Percentiles rank a stretch among this genome's conserved stretches.
Evolutionary conservation across 2,113 vertebrate species (phyloP).

Genomic region (Cavia aperea): DNA sequence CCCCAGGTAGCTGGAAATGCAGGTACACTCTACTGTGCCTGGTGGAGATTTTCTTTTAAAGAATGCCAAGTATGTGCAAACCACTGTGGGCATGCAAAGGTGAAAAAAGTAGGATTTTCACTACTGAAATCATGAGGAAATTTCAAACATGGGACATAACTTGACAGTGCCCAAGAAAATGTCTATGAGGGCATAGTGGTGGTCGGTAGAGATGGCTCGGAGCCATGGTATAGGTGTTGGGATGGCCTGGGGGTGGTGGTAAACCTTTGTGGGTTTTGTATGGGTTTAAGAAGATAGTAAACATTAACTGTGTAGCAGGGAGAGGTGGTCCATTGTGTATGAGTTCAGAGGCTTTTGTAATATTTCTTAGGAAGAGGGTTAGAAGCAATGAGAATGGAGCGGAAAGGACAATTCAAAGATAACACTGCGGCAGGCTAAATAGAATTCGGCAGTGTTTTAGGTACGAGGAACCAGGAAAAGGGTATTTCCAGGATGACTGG

Average conservation of each 20-base stretch:
- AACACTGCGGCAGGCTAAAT: not conserved
- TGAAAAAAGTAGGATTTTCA: not conserved
- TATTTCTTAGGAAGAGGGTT: not conserved
- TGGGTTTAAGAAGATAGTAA: not conserved
- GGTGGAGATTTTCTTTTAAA: not conserved
- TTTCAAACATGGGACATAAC: constrained; percentile 12
- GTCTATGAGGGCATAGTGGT: not conserved
- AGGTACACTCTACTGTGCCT: not conserved
- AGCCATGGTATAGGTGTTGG: not conserved
- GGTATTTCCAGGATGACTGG: not conserved
- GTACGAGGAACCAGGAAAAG: not conserved
- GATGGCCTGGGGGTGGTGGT: not conserved
- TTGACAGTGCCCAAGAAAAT: not conserved
- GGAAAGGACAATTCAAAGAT: not conserved
- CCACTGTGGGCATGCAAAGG: not conserved
- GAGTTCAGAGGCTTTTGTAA: not conserved
- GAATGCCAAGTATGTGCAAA: not conserved
- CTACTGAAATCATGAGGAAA: not conserved
- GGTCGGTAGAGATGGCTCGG: not conserved
- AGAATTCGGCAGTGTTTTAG: not conserved
- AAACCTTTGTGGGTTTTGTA: not conserved
- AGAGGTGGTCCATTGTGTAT: not conserved
- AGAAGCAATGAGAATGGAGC: not conserved
- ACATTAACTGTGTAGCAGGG: not conserved
- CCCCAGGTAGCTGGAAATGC: not conserved